Conservation (phyloP, 2,888 invertebrate genomes). For the Nyleta sp. region DNA sequence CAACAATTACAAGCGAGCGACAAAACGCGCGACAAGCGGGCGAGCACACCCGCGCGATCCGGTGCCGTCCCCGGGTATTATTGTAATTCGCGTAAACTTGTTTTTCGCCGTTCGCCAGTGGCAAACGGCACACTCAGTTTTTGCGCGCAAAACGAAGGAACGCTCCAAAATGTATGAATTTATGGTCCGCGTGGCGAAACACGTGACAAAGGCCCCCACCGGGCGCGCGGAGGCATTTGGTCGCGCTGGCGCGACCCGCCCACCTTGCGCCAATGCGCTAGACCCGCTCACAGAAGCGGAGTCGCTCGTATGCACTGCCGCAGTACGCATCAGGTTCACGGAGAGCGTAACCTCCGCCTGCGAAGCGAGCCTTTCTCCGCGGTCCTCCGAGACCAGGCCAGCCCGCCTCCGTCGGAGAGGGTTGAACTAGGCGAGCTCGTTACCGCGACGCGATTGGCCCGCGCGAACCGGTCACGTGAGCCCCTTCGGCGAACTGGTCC, state of each 20-base stretch:
- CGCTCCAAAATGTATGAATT: conserved; percentile 46
- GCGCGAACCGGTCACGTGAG: conserved; percentile 76
- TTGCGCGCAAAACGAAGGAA: conserved; percentile 28
- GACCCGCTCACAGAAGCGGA: conserved; percentile 73
- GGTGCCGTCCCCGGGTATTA: conserved; percentile 10
- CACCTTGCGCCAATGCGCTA: conserved; percentile 78
- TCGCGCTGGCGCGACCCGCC: conserved; percentile 80
- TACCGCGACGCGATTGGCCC: conserved; percentile 79
- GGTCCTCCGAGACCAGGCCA: conserved; percentile 76
- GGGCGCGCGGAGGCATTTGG: conserved; percentile 59
- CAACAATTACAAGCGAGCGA: conserved; percentile 26
- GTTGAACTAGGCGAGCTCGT: conserved; percentile 79
- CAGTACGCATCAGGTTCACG: conserved; percentile 72
- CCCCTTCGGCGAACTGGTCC: conserved; percentile 65
- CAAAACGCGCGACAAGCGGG: conserved; percentile 17
- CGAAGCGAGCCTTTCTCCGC: conserved; percentile 64
- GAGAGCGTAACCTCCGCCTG: conserved; percentile 68
- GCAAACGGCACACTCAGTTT: conserved; percentile 44
- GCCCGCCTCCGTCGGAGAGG: conserved; percentile 82
- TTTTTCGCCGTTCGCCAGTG: conserved; percentile 21
- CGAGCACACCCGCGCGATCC: conserved; percentile 1
- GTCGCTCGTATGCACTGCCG: conserved; percentile 78
- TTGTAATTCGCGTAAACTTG: conserved; percentile 45
- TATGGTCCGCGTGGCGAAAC: conserved; percentile 78
- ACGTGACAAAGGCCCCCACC: conserved; percentile 78